Base-by-base conservation (phyloP, 23 tunicate genomes). In the Ascidia mentula region DNA sequence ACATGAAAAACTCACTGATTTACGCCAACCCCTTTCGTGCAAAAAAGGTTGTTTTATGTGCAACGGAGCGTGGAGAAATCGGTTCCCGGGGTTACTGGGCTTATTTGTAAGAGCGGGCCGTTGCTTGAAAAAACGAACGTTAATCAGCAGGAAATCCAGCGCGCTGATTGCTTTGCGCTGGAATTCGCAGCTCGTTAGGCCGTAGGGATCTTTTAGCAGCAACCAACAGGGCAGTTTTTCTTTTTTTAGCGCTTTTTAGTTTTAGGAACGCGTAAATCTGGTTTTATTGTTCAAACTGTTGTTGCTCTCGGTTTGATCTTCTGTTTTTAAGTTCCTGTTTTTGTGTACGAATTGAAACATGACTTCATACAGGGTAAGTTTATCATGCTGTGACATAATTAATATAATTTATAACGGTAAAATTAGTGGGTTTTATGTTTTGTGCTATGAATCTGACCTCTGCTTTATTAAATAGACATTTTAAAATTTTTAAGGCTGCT, bases 401-500 rank as follows among this genome's bases (percentile, higher is more conserved):
- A 15, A 15, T 45, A 45, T 45, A 45, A 17, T 45, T 45, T 45
- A 15, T 17, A 15, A 45, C 17, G 17, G 17, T 45, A 45, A 45
- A 45, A 15, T 15, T 15, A 15, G 17, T 45, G 17, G 17, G 17
- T 45, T 45, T 15, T n/a, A n/a, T n/a, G n/a, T n/a, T n/a, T n/a
- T 32, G 74, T 70, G 13, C 8, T 28, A 70, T 30, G 32, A 7
- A 36, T 70, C 31, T 28, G n/a, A 24, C 40, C 39, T 12, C 33
- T 73, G 22, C 22, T 34, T 33, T 7, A n/a, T 73, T 73, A 73
- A 28, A 33, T 8, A 73, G 22, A 37, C 12, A 53, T 20, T 9
- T 3, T 53, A 53, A 37, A 5, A 3, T 45, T 32, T 77, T 65
- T 36, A 42, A 86, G 83, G 97, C 97, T 2, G 97, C 97, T n/a